Percentiles rank a stretch among this genome's conserved stretches.
phyloP scores from a whole-genome alignment of 2,888 invertebrate genomes.

The Willowsia nigromaculata region DNA sequence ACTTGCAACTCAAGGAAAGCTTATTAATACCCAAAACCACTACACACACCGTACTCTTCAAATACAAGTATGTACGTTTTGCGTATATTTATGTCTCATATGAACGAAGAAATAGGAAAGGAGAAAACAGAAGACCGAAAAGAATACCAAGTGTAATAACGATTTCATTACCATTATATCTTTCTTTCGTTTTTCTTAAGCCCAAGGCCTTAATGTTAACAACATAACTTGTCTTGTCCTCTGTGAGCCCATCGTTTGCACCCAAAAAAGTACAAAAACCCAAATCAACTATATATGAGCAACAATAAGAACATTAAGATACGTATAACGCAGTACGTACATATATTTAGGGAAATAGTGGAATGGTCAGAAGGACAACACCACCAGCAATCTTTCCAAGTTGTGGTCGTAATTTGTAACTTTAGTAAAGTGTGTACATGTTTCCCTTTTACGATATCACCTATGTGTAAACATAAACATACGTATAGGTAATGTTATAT shows the following conservation, averaged over 20 bases:
- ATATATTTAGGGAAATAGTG: too few species aligned
- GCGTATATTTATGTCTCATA: not conserved
- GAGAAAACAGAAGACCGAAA: constrained; percentile 14
- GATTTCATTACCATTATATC: constrained; percentile 66
- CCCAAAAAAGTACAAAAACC: constrained; percentile 26
- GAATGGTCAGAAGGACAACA: not conserved
- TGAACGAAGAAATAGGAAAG: constrained; percentile 7
- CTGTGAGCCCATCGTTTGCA: constrained; percentile 38
- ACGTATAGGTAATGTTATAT: too few species aligned
- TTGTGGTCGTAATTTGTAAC: constrained; percentile 11
- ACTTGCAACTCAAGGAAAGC: constrained; percentile 23
- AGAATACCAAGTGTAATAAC: constrained; percentile 49
- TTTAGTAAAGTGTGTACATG: constrained; percentile 25
- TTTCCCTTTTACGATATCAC: constrained; percentile 50
- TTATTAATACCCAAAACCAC: constrained; percentile 30
- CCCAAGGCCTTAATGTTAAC: constrained; percentile 60
- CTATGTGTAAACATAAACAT: constrained; percentile 3
- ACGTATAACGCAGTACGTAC: too few species aligned
- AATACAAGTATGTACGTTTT: not conserved
- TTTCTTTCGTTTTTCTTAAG: constrained; percentile 44
- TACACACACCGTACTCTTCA: not conserved
- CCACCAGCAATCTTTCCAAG: not conserved
- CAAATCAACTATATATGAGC: not conserved
- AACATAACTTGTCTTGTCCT: constrained; percentile 47
- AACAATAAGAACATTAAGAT: too few species aligned